Evolutionary conservation across 1,140 invertebrate species (phyloP), one percentile per base, ranked within the genome.

Genomic region (Harpegnathos saltator): DNA sequence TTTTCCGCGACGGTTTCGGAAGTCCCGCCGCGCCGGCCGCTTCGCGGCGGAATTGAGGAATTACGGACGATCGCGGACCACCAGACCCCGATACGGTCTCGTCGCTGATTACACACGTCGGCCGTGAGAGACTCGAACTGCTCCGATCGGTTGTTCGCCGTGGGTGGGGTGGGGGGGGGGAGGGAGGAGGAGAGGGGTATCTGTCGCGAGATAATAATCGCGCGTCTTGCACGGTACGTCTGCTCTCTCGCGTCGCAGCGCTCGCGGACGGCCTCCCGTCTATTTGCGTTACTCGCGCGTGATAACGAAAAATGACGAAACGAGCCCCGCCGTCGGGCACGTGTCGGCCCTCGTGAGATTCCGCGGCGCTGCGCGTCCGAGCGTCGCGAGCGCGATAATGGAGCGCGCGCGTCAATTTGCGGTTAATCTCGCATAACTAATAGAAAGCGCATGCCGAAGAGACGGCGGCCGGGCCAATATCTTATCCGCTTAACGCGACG

Each of bases 131-230:
- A n/a, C n/a, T n/a, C n/a, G n/a, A n/a, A n/a, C n/a, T n/a, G n/a
- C 69, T 80, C 71, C 71, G 71, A 80, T 80, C 71, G 65, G 65
- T 80, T 80, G 65, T 69, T 33, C 44, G 75, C 7, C 52, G 12
- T 69, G n/a, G n/a, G n/a, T n/a, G n/a, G n/a, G n/a, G n/a, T n/a
- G n/a, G n/a, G n/a, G n/a, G n/a, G n/a, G n/a, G n/a, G n/a, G n/a
- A n/a, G n/a, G n/a, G n/a, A n/a, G n/a, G n/a, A n/a, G n/a, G n/a
- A n/a, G n/a, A n/a, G 29, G 75, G 50, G 33, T 78, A 69, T 78
- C 65, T 78, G 63, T 78, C 75, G 48, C n/a, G 52, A 69, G 65
- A 80, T 80, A 71, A 38, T 24, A 80, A n/a, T n/a, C n/a, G n/a
- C n/a, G n/a, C n/a, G n/a, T 80, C 75, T 22, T 48, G 29, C 17